phyloP scores from a whole-genome alignment of 2,113 vertebrate species.

The Amphilophus citrinellus region DNA sequence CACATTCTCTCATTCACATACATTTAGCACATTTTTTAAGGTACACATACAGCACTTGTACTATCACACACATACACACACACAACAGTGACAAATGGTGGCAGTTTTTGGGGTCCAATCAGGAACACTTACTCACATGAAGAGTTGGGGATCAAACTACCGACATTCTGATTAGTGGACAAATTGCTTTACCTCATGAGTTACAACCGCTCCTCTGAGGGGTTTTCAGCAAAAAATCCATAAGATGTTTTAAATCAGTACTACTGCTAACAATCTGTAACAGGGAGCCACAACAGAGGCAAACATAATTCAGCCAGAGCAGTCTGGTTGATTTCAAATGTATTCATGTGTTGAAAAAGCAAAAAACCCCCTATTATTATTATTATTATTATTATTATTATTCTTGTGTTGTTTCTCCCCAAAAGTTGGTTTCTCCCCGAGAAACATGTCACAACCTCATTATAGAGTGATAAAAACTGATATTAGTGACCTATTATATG shows the following conservation, averaged over 20 bases:
- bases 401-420: background rate
- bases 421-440: background rate
- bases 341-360: background rate
- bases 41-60: background rate
- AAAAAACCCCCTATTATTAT: background rate
- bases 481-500: background rate
- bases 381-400: background rate
- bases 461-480: constrained; percentile 4
- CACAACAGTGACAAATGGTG: background rate
- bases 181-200: background rate
- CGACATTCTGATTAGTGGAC: background rate
- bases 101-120: background rate
- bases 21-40: background rate
- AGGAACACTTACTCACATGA: background rate
- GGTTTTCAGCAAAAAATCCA: background rate
- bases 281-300: background rate
- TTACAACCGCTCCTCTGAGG: background rate
- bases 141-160: background rate
- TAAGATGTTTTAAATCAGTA: background rate
- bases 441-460: background rate
- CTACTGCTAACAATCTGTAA: background rate
- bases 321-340: background rate
- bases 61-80: background rate
- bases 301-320: background rate
- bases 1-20: background rate